Percentiles rank a stretch among this genome's conserved stretches.
Evolutionary conservation across 2,797 vertebrate genomes (phyloP).

Genomic region (Myoxocephalus aenaeus): DNA sequence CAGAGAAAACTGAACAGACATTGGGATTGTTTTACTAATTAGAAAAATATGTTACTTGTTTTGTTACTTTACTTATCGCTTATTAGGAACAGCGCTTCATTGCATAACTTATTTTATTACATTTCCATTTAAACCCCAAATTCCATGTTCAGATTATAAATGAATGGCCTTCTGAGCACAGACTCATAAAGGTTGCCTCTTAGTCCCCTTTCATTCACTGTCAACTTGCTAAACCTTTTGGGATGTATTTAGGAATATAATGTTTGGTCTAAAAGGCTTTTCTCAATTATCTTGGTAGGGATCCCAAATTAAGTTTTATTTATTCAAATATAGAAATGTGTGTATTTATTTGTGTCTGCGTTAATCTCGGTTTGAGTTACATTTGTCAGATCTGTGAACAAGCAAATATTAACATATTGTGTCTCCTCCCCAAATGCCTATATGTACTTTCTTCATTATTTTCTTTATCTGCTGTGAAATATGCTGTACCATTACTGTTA

Average conservation of each 20-base stretch:
- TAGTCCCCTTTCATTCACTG: not conserved
- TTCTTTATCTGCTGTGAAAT: not conserved
- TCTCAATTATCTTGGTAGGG: not conserved
- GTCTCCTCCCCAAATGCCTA: not conserved
- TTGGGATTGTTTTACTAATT: constrained; percentile 14
- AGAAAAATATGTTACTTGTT: constrained; percentile 13
- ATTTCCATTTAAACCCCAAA: not conserved
- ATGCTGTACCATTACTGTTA: not conserved
- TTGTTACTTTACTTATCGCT: not conserved
- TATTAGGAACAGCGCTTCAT: not conserved
- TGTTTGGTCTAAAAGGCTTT: not conserved
- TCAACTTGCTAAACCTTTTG: not conserved
- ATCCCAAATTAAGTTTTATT: not conserved
- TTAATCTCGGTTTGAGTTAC: not conserved
- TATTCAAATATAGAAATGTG: not conserved
- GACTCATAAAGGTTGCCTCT: not conserved
- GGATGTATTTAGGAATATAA: not conserved
- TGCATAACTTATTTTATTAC: not conserved
- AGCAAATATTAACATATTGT: not conserved
- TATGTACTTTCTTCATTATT: not conserved
- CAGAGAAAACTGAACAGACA: not conserved
- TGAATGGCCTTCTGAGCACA: not conserved
- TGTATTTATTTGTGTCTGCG: not conserved
- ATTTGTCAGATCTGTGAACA: not conserved
- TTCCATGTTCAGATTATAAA: not conserved